Evolutionary conservation across 2,113 vertebrate species (phyloP), one percentile per base, ranked within the genome.

Genomic region (Aegypius monachus): DNA sequence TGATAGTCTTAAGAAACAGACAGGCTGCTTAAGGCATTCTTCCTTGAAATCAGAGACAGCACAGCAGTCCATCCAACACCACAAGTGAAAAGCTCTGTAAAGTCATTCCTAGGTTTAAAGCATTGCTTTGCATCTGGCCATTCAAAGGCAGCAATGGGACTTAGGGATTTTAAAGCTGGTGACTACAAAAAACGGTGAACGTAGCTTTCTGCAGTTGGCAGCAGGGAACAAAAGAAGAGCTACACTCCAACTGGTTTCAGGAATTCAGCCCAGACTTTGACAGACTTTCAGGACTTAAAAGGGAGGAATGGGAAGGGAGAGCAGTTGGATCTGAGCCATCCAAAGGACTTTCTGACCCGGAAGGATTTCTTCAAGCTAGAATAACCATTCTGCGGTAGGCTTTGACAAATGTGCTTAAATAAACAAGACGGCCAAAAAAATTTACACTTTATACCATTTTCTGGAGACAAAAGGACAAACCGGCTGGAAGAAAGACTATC

Each of bases 181-280:
- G 70, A 86, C 88, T 92, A 96, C 93, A 97, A 96, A 97, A 94
- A 67, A 34, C 7, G 2, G 80, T 6, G 88, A 95, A 58, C 25
- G 16, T 45, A 14, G 73, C 82, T 98, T 92, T 97, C 95, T 95
- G 84, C 73, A n/a, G 95, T 89, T 63, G 85, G 95, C 90, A 93
- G 90, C 43, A 1, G n/a, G 70, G 92, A 95, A 97, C 95, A 98
- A 97, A 98, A 90, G 93, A n/a, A 78, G 80, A 95, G 91, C 91
- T 61, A 93, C 96, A 97, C 95, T 96, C 94, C 97, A 97, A n/a
- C 95, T 96, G 95, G 56, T 55, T 83, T 52, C 95, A 97, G 97
- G 97, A 98, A 97, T 98, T 97, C 90, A 92, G 92, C 79, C 81
- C 73, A 58, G 90, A 84, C 75, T 96, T 88, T 91, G 92, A 97